phyloP scores from a whole-genome alignment of 2,797 vertebrate species.

The Thripadectes ignobilis region DNA sequence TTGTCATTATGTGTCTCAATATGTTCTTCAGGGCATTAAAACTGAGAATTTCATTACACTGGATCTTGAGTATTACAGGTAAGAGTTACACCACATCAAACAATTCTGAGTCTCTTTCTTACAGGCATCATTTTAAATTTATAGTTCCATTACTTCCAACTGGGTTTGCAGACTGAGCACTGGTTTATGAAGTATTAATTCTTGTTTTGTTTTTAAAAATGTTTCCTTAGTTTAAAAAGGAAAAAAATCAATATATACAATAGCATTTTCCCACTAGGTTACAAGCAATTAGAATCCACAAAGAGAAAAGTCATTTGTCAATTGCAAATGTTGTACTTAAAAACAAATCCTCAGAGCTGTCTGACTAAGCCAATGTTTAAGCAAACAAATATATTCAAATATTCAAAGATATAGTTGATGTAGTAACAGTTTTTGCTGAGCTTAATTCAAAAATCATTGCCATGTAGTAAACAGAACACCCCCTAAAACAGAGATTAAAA shows the following conservation, averaged over 20 bases:
- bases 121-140: constrained; percentile 1
- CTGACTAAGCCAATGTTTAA: constrained; percentile 60
- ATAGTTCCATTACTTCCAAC: not conserved
- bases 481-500: constrained; percentile 62
- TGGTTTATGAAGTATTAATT: constrained; percentile 31
- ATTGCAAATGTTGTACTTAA: constrained; percentile 12
- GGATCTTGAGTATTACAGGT: not conserved
- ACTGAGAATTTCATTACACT: not conserved
- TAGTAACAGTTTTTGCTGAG: constrained; percentile 56
- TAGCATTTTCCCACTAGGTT: not conserved
- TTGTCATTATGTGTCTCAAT: not conserved
- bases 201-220: not conserved
- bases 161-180: not conserved
- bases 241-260: not conserved
- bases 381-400: constrained; percentile 69
- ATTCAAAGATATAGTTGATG: constrained; percentile 62
- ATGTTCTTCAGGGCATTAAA: not conserved
- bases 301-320: constrained; percentile 51
- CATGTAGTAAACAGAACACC: constrained; percentile 40
- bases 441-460: constrained; percentile 65
- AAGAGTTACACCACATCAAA: not conserved
- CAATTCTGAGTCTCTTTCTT: not conserved
- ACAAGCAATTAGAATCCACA: constrained; percentile 43
- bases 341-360: constrained; percentile 31
- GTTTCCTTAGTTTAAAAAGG: not conserved